Conservation (phyloP, 2,113 vertebrate genomes). For the Anhinga rufa region DNA sequence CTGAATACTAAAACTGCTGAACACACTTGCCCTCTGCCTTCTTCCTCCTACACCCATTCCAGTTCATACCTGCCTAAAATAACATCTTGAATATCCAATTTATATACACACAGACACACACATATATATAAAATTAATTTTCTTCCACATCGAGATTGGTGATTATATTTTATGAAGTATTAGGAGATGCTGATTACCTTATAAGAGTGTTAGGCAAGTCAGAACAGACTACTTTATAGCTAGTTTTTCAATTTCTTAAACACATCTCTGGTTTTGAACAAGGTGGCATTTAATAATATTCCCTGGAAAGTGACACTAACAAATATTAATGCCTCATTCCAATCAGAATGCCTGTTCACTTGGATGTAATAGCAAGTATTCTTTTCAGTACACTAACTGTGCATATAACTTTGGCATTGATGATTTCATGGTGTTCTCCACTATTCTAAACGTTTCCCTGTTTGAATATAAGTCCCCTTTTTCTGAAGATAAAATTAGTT, state of each 20-base stretch:
- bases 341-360: neutral
- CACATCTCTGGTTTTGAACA: neutral
- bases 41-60: neutral
- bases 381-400: neutral
- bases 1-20: neutral
- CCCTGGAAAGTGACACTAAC: neutral
- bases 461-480: neutral
- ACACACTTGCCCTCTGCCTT: neutral
- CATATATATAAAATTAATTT: neutral
- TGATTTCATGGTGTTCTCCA: neutral
- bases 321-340: neutral
- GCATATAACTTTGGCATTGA: neutral
- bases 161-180: neutral
- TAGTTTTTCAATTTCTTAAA: neutral
- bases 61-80: neutral
- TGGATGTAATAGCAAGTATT: neutral
- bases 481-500: neutral
- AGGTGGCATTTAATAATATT: neutral
- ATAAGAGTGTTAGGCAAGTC: rapidly evolving
- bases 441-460: neutral
- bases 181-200: neutral
- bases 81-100: neutral
- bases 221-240: neutral
- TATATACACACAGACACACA: neutral
- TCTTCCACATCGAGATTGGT: neutral